phyloP scores from a whole-genome alignment of 2,888 invertebrate species.

The Taenaris catops region DNA sequence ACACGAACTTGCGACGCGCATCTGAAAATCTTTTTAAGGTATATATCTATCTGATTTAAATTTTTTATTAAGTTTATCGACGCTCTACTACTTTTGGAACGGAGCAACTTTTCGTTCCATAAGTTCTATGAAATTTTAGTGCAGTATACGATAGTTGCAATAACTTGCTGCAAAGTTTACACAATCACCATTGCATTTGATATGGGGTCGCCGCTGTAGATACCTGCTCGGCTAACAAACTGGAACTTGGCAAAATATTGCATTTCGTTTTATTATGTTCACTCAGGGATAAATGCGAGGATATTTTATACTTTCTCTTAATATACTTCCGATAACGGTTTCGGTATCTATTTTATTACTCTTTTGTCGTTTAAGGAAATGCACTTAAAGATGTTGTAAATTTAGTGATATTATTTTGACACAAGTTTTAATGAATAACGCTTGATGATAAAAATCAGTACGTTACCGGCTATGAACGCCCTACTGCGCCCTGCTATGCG shows the following conservation, averaged over 20 bases:
- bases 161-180: conserved; percentile 9
- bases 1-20: conserved; percentile 17
- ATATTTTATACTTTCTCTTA: conserved; percentile 3
- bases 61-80: conserved; percentile 11
- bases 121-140: conserved; percentile 10
- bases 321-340: conserved; percentile 1
- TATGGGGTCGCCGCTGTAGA: conserved; percentile 4
- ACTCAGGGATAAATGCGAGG: conserved; percentile 2
- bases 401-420: too few relatives aligned
- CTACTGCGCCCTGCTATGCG: too few relatives aligned
- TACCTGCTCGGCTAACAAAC: conserved; percentile 6
- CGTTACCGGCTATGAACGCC: too few relatives aligned
- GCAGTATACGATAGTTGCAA: conserved; percentile 9
- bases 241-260: conserved; percentile 8
- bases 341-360: not conserved
- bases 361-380: not conserved
- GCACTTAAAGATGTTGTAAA: too few relatives aligned
- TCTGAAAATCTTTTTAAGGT: conserved; percentile 16
- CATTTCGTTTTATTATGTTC: conserved; percentile 5
- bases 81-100: conserved; percentile 5
- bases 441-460: too few relatives aligned
- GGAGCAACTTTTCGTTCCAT: conserved; percentile 8
- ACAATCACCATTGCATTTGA: conserved; percentile 9
- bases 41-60: conserved; percentile 5
- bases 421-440: too few relatives aligned